Base-by-base conservation (phyloP, 2,888 invertebrate genomes). In the Rhopalosiphum nymphaeae region DNA sequence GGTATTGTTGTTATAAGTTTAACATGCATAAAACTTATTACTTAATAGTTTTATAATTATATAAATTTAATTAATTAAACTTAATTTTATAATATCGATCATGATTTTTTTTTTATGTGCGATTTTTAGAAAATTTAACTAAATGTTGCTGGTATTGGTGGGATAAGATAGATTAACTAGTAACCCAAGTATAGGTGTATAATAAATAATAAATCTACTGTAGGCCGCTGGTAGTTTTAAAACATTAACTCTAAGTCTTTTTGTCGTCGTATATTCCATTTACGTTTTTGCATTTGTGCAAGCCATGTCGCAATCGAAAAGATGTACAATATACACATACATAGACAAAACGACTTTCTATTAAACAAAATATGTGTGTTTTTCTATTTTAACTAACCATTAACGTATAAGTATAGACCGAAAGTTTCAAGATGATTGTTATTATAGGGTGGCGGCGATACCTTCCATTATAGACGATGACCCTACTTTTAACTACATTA, bases 271-370 rank as follows among this genome's bases (percentile, higher is more conserved):
- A 21, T 36, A 78, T 78, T 36, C 78, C 36, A 78, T 78, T 78
- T 36, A 78, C 9, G 36, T 42, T 36, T 78, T 36, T 36, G 36
- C 67, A n/a, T 67, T 67, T 67, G n/a, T 67, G 67, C 78, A 36
- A 78, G 21, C 78, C 21, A 36, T 78, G 78, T 78, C 1, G 78
- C 36, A 78, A 78, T 78, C 78, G 21, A 78, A 36, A 78, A 78
- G 78, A 78, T 78, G 78, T 21, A 78, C 78, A 78, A 21, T 78
- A 78, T 21, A 21, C 53, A 16, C 53, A 53, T 21, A 78, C 36
- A 78, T 36, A 78, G 78, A 78, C 78, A 78, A 36, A 78, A 78
- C 78, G 78, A 78, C 78, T 78, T 78, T 78, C 78, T 78, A 78
- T 42, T 78, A 42, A 36, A 78, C 36, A 9, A 78, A 36, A 78